Base-by-base conservation (phyloP, 35 echinoderm and acorn worm genomes). In the Ophioderma brevispina region DNA sequence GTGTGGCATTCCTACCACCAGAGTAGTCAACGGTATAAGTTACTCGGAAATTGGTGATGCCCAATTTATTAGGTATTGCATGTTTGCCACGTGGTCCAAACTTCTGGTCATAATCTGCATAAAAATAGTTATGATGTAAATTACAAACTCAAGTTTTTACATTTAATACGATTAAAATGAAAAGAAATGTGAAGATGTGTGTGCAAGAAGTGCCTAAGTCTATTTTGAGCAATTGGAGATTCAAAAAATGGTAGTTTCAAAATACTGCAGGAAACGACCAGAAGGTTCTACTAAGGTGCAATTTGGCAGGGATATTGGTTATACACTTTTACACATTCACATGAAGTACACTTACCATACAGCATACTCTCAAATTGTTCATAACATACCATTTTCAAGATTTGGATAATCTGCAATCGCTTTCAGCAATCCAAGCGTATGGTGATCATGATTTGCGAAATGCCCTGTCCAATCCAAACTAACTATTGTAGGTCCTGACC, bases 81-180 rank as follows among this genome's bases (percentile, higher is more conserved):
- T 33, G 63, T 41, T 34, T 49, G 38, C 80, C 80, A 33, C 89
- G 64, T 14, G 32, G 75, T 14, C 80, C 89, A 84, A 75, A 50
- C n/a, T 75, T 10, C 31, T 91, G 89, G n/a, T 89, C 87, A 79
- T 89, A 89, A 28, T 78, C 87, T 89, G 42, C 25, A 32, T 11
- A 28, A 25, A 42, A 39, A 79, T 19, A 32, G 23, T 13, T 46
- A 46, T 46, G 17, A 4, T 8, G 17, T 17, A 46, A 46, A 17
- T 46, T 17, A 4, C 17, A 4, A 46, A 46, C 41, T 17, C 41
- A 17, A 46, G 41, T 4, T 46, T 17, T 4, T 46, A 17, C 41
- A 46, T 46, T 46, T 4, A 46, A 46, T 46, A n/a, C 11, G n/a
- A 25, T 77, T 31, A 10, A 11, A 77, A 35, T 30, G 75, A 35